Percentiles rank a stretch among this genome's conserved stretches.
Conservation (phyloP, 2,888 invertebrate species). For the Tiliacea citrago region DNA sequence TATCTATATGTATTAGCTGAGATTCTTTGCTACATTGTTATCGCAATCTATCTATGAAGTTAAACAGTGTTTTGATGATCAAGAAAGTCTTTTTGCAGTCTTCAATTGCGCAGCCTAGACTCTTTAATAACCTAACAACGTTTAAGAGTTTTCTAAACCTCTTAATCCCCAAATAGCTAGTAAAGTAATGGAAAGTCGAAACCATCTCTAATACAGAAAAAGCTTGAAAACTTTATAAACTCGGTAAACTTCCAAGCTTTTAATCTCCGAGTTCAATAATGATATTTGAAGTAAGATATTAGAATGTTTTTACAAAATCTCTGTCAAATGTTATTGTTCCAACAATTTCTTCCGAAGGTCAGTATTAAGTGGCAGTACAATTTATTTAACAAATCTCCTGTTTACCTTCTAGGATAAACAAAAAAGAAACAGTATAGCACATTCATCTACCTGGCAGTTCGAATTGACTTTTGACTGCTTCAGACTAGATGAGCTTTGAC, state of each 20-base stretch:
- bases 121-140: neutral
- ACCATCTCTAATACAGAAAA: neutral
- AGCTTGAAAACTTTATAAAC: too few species aligned
- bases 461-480: conserved; percentile 35
- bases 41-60: neutral
- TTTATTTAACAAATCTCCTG: conserved; percentile 19
- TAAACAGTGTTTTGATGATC: neutral
- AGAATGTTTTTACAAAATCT: neutral
- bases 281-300: neutral
- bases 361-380: conserved; percentile 10
- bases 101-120: neutral
- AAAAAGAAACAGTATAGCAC: conserved; percentile 21
- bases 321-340: neutral
- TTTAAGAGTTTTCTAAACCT: neutral
- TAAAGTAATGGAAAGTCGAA: neutral
- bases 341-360: conserved; percentile 17
- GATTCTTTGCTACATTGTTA: conserved; percentile 35
- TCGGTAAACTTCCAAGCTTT: neutral
- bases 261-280: neutral
- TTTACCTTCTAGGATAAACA: conserved; percentile 31
- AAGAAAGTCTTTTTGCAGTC: neutral
- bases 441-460: conserved; percentile 28
- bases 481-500: conserved; percentile 32
- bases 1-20: conserved; percentile 40
- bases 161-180: too few species aligned